Evolutionary conservation across 2,113 vertebrate genomes (phyloP).

Genomic region (Nansenia antarctica): DNA sequence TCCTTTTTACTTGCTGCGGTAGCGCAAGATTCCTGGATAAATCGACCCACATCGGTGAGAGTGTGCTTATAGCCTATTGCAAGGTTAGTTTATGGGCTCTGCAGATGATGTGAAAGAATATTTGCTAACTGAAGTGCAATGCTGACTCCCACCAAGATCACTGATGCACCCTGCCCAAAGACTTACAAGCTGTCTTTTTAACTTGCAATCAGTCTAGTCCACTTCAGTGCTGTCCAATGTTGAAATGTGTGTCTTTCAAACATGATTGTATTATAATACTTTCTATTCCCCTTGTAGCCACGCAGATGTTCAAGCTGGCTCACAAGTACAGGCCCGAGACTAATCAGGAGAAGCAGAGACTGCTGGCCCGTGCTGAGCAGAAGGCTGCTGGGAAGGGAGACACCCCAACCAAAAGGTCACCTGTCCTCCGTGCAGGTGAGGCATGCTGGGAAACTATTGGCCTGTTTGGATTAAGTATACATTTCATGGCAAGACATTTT

Average conservation of each 20-base stretch:
- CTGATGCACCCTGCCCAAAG: constrained; percentile 68
- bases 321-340: constrained; percentile 97
- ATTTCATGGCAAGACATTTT: too few relatives aligned
- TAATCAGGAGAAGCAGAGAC: constrained; percentile 91
- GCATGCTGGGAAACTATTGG: too few relatives aligned
- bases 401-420: too few relatives aligned
- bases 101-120: constrained; percentile 72
- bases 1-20: too few relatives aligned
- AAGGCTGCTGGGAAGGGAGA: too few relatives aligned
- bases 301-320: constrained; percentile 95
- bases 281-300: constrained; percentile 71
- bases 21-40: too few relatives aligned
- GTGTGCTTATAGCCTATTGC: too few relatives aligned
- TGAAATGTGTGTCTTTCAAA: neutral
- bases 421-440: too few relatives aligned
- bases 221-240: too few relatives aligned
- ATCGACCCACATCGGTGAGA: too few relatives aligned
- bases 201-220: too few relatives aligned
- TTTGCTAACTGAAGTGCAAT: constrained; percentile 67
- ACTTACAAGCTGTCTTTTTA: neutral
- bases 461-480: too few relatives aligned
- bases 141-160: constrained; percentile 80
- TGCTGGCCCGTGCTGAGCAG: constrained; percentile 93
- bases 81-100: neutral
- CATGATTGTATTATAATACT: neutral